Conservation (phyloP, 2,113 vertebrate species). For the Malurus alboscapulatus region DNA sequence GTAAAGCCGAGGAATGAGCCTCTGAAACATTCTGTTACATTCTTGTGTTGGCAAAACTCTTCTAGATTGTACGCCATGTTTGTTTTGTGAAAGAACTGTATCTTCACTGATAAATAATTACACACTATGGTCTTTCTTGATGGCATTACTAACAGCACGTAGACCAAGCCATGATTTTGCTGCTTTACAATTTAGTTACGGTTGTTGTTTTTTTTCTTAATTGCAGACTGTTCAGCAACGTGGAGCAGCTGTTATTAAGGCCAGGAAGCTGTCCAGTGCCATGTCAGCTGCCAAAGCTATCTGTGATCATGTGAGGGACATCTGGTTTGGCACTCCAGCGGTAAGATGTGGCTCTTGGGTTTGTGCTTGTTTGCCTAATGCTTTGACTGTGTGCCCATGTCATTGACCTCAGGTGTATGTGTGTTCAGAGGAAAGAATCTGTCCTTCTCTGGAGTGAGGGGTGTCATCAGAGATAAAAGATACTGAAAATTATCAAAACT, state of each 20-base stretch:
- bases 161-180: neutral
- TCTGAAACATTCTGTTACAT: neutral
- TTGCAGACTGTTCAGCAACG: slow-evolving; percentile 92
- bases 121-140: fast-evolving
- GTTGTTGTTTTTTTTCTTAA: neutral
- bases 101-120: neutral
- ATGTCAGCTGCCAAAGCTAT: slow-evolving; percentile 99
- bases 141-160: neutral
- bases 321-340: slow-evolving; percentile 92
- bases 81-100: neutral
- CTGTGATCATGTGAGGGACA: slow-evolving; percentile 92
- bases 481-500: neutral
- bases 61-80: neutral
- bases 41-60: neutral
- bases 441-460: neutral
- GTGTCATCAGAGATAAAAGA: neutral
- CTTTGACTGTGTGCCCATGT: neutral
- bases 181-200: neutral
- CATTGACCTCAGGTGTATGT: neutral
- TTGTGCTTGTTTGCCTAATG: neutral
- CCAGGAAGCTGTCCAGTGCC: slow-evolving; percentile 94
- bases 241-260: slow-evolving; percentile 92
- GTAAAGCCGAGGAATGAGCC: neutral
- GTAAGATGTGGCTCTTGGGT: slow-evolving; percentile 67
- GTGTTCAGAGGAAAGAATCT: neutral